Evolutionary conservation across 2,797 vertebrate genomes (phyloP).

Genomic region (Scyliorhinus canicula): DNA sequence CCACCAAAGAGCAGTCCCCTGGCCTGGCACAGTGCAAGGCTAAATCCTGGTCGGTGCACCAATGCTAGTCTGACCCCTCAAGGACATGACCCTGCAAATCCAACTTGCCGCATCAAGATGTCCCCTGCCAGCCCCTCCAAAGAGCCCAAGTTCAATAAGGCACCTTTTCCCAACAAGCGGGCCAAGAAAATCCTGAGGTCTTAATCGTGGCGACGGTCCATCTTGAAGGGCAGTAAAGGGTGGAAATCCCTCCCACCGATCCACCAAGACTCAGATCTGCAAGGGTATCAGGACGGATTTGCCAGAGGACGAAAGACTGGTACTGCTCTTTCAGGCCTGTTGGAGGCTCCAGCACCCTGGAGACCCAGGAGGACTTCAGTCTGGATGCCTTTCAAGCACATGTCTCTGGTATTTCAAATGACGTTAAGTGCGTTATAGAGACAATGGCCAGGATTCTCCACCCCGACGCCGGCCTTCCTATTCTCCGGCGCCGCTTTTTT

Average conservation of each 20-base stretch:
- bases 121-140: too few species aligned
- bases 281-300: conserved; percentile 58
- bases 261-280: conserved; percentile 51
- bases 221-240: conserved; percentile 47
- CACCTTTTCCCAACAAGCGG: too few species aligned
- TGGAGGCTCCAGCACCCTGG: too few species aligned
- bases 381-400: too few species aligned
- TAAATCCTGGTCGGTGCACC: not conserved
- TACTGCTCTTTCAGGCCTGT: conserved; percentile 62
- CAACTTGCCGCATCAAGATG: not conserved
- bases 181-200: conserved; percentile 43
- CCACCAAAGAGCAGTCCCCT: not conserved
- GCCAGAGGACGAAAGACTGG: conserved; percentile 58
- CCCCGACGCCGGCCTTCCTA: too few species aligned
- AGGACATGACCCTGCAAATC: too few species aligned
- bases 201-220: conserved; percentile 63
- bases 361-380: too few species aligned
- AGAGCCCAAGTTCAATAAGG: not conserved
- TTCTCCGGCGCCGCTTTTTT: too few species aligned
- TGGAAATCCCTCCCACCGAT: conserved; percentile 40
- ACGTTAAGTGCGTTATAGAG: too few species aligned
- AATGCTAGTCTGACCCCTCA: not conserved
- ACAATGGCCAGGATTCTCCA: too few species aligned
- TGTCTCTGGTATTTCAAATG: too few species aligned
- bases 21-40: not conserved